A percentile compares a stretch with the other conserved stretches of the same genome.
These are phyloP conservation scores for Pelobates cultripes DNA, from an alignment of 2,797 vertebrate genomes.

Conservation along the genomic window DNA sequence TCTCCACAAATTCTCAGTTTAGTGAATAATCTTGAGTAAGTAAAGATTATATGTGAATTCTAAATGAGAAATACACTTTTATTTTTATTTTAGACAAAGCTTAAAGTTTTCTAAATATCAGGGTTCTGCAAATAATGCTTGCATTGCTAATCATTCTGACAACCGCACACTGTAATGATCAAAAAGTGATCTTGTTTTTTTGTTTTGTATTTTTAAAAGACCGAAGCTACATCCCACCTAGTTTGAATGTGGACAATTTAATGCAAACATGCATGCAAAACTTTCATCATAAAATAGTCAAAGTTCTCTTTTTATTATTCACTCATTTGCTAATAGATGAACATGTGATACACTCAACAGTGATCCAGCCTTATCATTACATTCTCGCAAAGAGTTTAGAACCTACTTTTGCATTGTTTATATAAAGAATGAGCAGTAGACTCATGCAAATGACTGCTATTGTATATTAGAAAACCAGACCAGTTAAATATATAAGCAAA, in stretches of 20 bases:
- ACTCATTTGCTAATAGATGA: slow-evolving; percentile 1
- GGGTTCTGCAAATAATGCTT: slow-evolving; percentile 21
- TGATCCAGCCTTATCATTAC: neutral
- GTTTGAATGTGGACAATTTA: slow-evolving; percentile 31
- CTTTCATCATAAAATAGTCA: slow-evolving; percentile 15
- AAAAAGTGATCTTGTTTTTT: neutral
- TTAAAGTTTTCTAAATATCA: neutral
- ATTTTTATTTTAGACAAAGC: neutral
- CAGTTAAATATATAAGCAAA: slow-evolving; percentile 6
- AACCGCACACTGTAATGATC: neutral
- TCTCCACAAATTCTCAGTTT: too few relatives aligned
- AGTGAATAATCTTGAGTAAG: too few relatives aligned
- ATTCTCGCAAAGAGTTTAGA: neutral
- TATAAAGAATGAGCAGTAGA: neutral
- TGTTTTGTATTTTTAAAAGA: slow-evolving; percentile 33
- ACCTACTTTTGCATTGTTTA: neutral
- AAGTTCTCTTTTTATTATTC: slow-evolving; percentile 8
- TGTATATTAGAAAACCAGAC: neutral
- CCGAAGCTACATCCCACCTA: slow-evolving; percentile 11
- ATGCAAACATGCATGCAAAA: slow-evolving; percentile 46
- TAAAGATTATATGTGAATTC: neutral
- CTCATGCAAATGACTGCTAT: slow-evolving; percentile 17
- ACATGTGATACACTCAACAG: neutral
- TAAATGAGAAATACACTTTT: neutral
- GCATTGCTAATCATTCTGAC: slow-evolving; percentile 9